These are phyloP conservation scores for Caenorhabditis inopinata DNA, from an alignment of 1,140 invertebrate species.

Conservation along the genomic window DNA sequence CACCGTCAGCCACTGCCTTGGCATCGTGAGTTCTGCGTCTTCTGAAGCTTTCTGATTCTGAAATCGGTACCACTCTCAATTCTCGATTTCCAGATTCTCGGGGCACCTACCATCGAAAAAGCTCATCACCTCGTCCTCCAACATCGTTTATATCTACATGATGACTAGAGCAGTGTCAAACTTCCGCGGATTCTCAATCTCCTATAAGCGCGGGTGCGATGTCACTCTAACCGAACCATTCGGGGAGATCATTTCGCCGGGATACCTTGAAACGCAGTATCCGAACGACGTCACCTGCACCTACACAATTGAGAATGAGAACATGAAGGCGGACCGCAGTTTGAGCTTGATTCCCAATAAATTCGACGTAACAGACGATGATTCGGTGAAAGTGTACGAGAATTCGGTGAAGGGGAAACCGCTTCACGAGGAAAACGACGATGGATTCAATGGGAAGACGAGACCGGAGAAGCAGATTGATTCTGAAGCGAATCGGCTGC, in stretches of 20 bases:
- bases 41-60: background rate
- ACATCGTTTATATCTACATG: constrained; percentile 85
- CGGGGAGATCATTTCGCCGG: constrained; percentile 1
- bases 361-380: background rate
- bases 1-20: constrained; percentile 79
- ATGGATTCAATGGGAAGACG: constrained; percentile 70
- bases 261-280: background rate
- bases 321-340: background rate
- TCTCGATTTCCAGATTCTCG: constrained; percentile 73
- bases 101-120: constrained; percentile 77
- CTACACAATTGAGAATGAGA: constrained; percentile 10
- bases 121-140: constrained; percentile 85
- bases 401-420: constrained; percentile 79
- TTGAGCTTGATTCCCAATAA: background rate
- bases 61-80: background rate
- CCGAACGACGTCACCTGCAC: background rate
- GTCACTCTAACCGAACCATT: background rate
- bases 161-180: constrained; percentile 80
- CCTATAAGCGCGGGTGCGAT: constrained; percentile 77
- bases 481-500: constrained; percentile 6
- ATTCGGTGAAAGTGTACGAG: constrained; percentile 76
- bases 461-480: constrained; percentile 31
- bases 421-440: constrained; percentile 82
- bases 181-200: constrained; percentile 84
- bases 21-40: constrained; percentile 59